Evolutionary conservation across 2,797 vertebrate species (phyloP), one percentile per base, ranked within the genome.

Genomic region (Heliangelus exortis): DNA sequence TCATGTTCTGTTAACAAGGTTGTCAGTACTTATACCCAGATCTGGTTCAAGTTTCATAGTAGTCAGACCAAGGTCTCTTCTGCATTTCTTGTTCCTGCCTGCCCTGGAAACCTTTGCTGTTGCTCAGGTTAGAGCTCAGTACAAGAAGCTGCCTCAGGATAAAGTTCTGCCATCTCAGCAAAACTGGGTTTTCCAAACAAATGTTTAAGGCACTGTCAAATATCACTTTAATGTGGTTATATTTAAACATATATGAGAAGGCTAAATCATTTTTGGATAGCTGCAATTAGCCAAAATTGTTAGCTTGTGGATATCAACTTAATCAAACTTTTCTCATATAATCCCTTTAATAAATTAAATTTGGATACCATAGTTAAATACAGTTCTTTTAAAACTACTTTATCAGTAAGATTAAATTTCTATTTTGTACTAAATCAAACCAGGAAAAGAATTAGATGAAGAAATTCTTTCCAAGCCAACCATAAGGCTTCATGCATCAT

Each of bases 51-150:
- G 43, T 81, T 88, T 73, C 36, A 14, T 11, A 55, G 51, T 41
- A 9, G 31, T 73, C 73, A 94, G 55, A 66, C 39, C 25, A 76
- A 47, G 51, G 15, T 54, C 79, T 68, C 33, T 86, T 74, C 61
- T 93, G 47, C 34, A 7, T 84, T 75, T 90, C 94, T 91, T 94
- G 92, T 95, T 94, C 48, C 8, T 84, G 43, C 94, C 43, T 94
- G 93, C 58, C 79, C 54, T 92, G 62, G 58, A 91, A 81, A 78
- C 54, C 43, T 87, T 86, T 91, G 48, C 87, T 20, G 6, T 68
- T 81, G n/a, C 73, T 89, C 31, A 75, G 80, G 51, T 68, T 91
- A 85, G 22, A 28, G 7, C 53, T 75, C 62, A 58, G 12, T 93
- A 93, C 92, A 72, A 89, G 89, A 89, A 84, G 59, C 36, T 78